These are phyloP conservation scores for Apamea monoglypha DNA, from an alignment of 2,888 invertebrate species.

Conservation along the genomic window DNA sequence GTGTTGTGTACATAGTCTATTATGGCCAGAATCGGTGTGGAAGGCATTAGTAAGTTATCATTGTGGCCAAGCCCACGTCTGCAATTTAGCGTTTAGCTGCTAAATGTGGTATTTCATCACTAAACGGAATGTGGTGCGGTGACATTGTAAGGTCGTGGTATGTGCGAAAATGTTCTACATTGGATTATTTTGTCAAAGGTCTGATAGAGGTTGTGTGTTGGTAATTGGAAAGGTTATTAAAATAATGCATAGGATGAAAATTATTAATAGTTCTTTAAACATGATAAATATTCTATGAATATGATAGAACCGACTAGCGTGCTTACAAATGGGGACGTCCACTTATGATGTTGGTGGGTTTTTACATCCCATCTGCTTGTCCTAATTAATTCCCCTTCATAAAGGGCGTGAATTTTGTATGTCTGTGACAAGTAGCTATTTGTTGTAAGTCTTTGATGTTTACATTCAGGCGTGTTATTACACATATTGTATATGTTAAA, in stretches of 20 bases:
- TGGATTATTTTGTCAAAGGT: slow-evolving; percentile 43
- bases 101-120: slow-evolving; percentile 69
- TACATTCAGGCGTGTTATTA: background rate
- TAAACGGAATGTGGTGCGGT: slow-evolving; percentile 64
- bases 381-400: slow-evolving; percentile 20
- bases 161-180: slow-evolving; percentile 34
- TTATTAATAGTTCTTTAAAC: background rate
- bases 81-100: slow-evolving; percentile 68
- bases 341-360: slow-evolving; percentile 6
- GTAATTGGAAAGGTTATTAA: slow-evolving; percentile 25
- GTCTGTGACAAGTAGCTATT: slow-evolving; percentile 27
- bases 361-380: slow-evolving; percentile 12
- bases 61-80: slow-evolving; percentile 58
- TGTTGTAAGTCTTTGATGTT: slow-evolving; percentile 30
- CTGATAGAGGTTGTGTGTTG: slow-evolving; percentile 35
- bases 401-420: slow-evolving; percentile 29
- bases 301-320: background rate
- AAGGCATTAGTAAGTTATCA: slow-evolving; percentile 44
- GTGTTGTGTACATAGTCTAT: slow-evolving; percentile 18
- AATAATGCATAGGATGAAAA: slow-evolving; percentile 14
- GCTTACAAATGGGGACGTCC: background rate
- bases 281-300: slow-evolving; percentile 9
- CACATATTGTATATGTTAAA: background rate
- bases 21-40: slow-evolving; percentile 27
- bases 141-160: slow-evolving; percentile 62